A percentile compares a stretch with the other conserved stretches of the same genome.
phyloP scores from a whole-genome alignment of 2,797 vertebrate genomes.

The Neosilurus mollespiculum region DNA sequence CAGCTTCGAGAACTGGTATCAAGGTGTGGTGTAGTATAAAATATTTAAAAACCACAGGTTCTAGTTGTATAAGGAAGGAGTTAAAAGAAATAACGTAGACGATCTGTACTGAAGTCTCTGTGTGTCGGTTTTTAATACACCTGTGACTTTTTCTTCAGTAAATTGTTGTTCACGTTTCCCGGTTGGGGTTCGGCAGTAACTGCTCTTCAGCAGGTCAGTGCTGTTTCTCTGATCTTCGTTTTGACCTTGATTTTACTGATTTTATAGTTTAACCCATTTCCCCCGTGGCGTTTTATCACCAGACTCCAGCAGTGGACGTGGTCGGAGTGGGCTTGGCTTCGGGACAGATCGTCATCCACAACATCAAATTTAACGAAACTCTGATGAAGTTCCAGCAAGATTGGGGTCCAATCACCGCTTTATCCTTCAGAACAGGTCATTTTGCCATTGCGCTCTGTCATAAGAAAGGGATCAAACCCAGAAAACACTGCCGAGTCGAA shows the following conservation, averaged over 20 bases:
- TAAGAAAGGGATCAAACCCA: neutral
- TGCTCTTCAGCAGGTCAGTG: conserved; percentile 85
- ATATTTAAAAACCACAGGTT: neutral
- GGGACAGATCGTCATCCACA: conserved; percentile 88
- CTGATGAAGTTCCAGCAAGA: conserved; percentile 95
- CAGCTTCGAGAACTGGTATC: neutral
- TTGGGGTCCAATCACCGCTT: conserved; percentile 91
- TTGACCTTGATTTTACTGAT: neutral
- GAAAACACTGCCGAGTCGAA: too few relatives aligned
- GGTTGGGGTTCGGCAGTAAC: conserved; percentile 87
- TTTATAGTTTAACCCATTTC: neutral
- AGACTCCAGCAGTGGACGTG: conserved; percentile 94
- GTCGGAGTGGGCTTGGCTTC: conserved; percentile 83
- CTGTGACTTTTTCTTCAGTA: conserved; percentile 70
- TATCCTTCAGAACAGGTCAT: conserved; percentile 92
- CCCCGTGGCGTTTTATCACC: too few relatives aligned
- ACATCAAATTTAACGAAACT: conserved; percentile 89
- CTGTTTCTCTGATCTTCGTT: neutral
- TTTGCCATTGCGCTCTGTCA: neutral
- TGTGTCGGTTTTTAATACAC: neutral
- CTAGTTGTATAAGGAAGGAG: neutral
- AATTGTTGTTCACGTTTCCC: conserved; percentile 84
- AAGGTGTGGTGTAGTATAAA: neutral
- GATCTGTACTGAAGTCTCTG: neutral
- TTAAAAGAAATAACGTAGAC: neutral